These are phyloP conservation scores for Microctonus hyperodae DNA, from an alignment of 2,888 invertebrate species.

Conservation along the genomic window DNA sequence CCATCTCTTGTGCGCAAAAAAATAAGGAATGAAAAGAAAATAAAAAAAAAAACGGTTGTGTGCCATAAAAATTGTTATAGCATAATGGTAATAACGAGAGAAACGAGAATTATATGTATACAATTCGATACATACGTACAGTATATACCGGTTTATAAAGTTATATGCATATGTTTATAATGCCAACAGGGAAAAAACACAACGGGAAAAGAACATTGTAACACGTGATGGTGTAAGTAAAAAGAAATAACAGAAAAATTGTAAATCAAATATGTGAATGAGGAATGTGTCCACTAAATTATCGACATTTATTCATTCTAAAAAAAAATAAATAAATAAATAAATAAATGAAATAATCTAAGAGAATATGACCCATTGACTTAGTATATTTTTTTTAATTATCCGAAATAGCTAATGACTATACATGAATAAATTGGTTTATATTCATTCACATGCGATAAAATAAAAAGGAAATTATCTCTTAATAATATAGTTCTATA, in stretches of 20 bases:
- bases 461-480: too few species aligned
- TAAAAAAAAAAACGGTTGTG: conserved; percentile 37
- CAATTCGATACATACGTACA: conserved; percentile 40
- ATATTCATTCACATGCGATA: too few species aligned
- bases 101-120: conserved; percentile 31
- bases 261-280: conserved; percentile 53
- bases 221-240: background rate
- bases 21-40: conserved; percentile 20
- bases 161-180: background rate
- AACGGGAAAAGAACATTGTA: background rate
- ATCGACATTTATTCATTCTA: conserved; percentile 35
- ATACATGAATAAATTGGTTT: too few species aligned
- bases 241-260: conserved; percentile 21
- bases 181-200: conserved; percentile 1
- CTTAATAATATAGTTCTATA: too few species aligned
- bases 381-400: too few species aligned
- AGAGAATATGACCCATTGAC: too few species aligned
- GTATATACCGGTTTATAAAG: conserved; percentile 39
- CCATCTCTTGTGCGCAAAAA: background rate
- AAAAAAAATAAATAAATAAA: background rate
- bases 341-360: too few species aligned
- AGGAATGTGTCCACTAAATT: conserved; percentile 52
- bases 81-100: conserved; percentile 52
- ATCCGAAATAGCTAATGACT: too few species aligned
- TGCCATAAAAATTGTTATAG: conserved; percentile 51